phyloP scores from a whole-genome alignment of 2,797 vertebrate species.

The Cichlasoma orientale region DNA sequence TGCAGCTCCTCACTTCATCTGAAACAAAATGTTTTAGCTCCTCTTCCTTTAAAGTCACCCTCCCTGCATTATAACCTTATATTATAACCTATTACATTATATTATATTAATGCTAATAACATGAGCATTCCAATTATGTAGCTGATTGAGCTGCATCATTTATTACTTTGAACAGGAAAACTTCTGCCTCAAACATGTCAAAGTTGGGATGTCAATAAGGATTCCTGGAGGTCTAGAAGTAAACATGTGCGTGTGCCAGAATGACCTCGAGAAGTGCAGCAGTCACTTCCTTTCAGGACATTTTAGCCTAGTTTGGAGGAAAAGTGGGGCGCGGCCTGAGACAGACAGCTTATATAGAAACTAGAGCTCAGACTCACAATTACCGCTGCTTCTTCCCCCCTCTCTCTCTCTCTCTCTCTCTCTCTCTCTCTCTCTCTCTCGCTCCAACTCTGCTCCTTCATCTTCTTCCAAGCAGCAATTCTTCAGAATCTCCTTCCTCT shows the following conservation, averaged over 20 bases:
- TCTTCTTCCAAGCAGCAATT: neutral
- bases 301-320: slow-evolving; percentile 76
- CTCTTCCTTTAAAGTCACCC: neutral
- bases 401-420: neutral
- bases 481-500: neutral
- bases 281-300: slow-evolving; percentile 63
- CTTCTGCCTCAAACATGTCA: neutral
- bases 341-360: slow-evolving; percentile 67
- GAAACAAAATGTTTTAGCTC: neutral
- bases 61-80: no score
- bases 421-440: no score
- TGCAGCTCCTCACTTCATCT: neutral
- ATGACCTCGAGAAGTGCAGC: slow-evolving; percentile 27
- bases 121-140: neutral
- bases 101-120: no score
- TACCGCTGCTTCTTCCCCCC: slow-evolving; percentile 14
- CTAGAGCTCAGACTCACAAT: slow-evolving; percentile 61
- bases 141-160: neutral
- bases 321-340: slow-evolving; percentile 73
- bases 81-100: neutral
- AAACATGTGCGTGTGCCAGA: neutral
- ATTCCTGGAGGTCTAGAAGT: neutral
- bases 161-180: neutral
- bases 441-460: neutral
- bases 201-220: neutral